Percentiles rank a stretch among this genome's conserved stretches.
phyloP scores from a whole-genome alignment of 1,140 invertebrate genomes.

The Cydia splendana region DNA sequence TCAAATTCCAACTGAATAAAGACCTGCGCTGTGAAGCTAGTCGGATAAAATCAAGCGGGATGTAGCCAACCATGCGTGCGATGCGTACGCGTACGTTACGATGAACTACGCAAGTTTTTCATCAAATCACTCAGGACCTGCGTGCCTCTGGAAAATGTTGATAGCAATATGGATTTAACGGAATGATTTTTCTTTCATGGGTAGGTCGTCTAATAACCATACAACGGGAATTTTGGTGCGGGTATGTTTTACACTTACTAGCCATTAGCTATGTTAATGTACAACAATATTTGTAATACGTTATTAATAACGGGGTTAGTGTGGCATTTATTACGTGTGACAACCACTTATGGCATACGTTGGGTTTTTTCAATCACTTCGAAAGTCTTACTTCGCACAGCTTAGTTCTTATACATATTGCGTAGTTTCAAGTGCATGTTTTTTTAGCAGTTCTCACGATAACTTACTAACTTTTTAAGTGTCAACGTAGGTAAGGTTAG shows the following conservation, averaged over 20 bases:
- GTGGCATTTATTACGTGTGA: too few species aligned
- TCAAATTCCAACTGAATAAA: neutral
- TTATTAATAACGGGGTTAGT: too few species aligned
- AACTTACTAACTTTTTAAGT: too few species aligned
- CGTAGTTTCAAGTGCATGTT: too few species aligned
- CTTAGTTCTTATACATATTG: too few species aligned
- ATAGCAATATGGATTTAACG: slow-evolving; percentile 3
- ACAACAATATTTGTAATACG: too few species aligned
- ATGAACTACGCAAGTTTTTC: slow-evolving; percentile 5
- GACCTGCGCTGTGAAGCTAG: neutral
- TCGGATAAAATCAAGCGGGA: slow-evolving; percentile 17
- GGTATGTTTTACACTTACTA: neutral
- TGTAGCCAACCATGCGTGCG: neutral
- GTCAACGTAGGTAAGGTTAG: too few species aligned
- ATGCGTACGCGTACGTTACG: neutral
- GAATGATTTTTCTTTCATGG: neutral
- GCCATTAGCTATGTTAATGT: too few species aligned
- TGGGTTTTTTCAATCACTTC: too few species aligned
- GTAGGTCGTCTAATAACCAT: neutral
- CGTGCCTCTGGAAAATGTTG: neutral
- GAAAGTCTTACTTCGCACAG: too few species aligned
- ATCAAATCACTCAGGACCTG: neutral
- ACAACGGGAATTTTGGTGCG: neutral
- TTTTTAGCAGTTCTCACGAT: too few species aligned
- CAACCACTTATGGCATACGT: too few species aligned